Evolutionary conservation across 2,888 invertebrate species (phyloP).

Genomic region (Tolmerus cingulatus): DNA sequence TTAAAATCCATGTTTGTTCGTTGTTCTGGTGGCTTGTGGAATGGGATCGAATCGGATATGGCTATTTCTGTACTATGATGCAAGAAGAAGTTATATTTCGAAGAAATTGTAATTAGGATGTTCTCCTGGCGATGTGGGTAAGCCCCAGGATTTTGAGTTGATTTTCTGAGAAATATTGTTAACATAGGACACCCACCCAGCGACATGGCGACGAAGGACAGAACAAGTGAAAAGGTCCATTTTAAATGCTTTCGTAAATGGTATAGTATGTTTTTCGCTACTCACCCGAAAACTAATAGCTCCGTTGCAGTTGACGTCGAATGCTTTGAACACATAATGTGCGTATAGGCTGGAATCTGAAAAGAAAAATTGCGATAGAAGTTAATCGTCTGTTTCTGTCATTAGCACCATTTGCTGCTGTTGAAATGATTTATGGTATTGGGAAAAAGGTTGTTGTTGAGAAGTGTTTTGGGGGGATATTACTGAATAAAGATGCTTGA

Average conservation of each 20-base stretch:
- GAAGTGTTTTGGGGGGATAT: neutral
- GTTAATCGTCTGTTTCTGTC: neutral
- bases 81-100: neutral
- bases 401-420: neutral
- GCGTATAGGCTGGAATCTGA: conserved; percentile 95
- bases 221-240: neutral
- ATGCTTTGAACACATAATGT: conserved; percentile 98
- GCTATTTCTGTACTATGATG: neutral
- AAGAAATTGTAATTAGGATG: conserved; percentile 17
- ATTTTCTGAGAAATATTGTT: neutral
- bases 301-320: conserved; percentile 96
- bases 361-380: conserved; percentile 55
- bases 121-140: neutral
- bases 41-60: neutral
- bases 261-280: neutral
- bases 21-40: neutral
- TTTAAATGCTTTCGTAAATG: neutral
- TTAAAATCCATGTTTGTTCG: conserved; percentile 9
- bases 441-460: neutral
- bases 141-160: neutral
- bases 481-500: neutral
- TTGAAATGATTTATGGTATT: conserved; percentile 13
- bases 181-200: neutral
- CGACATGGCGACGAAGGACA: neutral
- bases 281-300: conserved; percentile 97